phyloP scores from a whole-genome alignment of 2,113 vertebrate species.

The Athene cunicularia region DNA sequence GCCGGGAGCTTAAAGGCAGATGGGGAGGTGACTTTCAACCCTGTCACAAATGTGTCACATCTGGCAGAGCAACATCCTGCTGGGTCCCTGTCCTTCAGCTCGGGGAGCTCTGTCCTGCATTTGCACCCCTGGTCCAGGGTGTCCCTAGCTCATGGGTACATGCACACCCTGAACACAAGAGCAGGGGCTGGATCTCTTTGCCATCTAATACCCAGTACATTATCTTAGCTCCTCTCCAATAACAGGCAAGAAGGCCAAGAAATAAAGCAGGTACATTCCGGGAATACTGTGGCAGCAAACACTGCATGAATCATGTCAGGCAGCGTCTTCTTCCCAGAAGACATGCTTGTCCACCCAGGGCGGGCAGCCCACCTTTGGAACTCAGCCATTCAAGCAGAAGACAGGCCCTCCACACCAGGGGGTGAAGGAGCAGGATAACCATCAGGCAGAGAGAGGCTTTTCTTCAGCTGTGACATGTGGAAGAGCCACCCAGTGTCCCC shows the following conservation, averaged over 20 bases:
- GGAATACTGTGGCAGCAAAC: not conserved
- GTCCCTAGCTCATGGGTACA: not conserved
- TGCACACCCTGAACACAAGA: not conserved
- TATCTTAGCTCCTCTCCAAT: not conserved
- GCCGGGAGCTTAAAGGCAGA: not conserved
- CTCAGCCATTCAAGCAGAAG: not conserved
- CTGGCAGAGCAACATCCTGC: accelerated
- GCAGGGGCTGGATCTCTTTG: not conserved
- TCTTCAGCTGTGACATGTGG: not conserved
- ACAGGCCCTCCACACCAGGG: not conserved
- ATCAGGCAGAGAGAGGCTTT: not conserved
- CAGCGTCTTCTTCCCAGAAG: not conserved
- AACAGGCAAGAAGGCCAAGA: not conserved
- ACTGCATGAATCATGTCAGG: not conserved
- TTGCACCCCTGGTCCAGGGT: not conserved
- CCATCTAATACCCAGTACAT: not conserved
- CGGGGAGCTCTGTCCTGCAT: accelerated
- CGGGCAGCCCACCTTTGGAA: not conserved
- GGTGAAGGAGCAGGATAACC: not conserved
- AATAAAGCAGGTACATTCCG: conserved; percentile 48
- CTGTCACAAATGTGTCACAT: not conserved
- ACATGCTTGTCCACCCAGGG: accelerated
- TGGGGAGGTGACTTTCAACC: not conserved
- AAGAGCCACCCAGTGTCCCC: accelerated
- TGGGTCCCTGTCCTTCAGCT: not conserved